Percentiles rank a stretch among this genome's conserved stretches.
phyloP scores from a whole-genome alignment of 2,797 vertebrate genomes.

The Myotis planiceps region DNA sequence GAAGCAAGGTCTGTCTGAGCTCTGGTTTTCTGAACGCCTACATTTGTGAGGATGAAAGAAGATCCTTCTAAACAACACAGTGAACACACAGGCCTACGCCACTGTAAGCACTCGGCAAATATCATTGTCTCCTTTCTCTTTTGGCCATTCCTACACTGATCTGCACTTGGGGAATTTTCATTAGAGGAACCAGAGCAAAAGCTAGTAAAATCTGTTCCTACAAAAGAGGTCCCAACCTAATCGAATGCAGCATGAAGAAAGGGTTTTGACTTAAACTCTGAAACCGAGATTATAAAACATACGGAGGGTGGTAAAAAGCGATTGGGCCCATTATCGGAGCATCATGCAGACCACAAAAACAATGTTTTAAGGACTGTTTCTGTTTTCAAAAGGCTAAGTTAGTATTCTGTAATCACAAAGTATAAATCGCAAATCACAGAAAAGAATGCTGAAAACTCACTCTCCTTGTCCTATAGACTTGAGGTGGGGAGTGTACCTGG shows the following conservation, averaged over 20 bases:
- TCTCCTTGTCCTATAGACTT: neutral
- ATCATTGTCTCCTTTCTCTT: neutral
- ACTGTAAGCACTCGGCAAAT: slow-evolving; percentile 4
- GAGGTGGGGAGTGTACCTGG: too few relatives aligned
- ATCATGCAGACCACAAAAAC: neutral
- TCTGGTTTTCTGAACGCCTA: slow-evolving; percentile 31
- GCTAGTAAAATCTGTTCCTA: slow-evolving; percentile 28
- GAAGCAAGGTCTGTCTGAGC: slow-evolving; percentile 6
- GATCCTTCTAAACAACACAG: slow-evolving; percentile 45
- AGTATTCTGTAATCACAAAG: neutral
- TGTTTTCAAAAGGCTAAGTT: slow-evolving; percentile 34
- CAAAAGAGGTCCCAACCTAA: slow-evolving; percentile 1
- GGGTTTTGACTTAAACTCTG: slow-evolving; percentile 13
- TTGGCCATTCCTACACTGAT: slow-evolving; percentile 19
- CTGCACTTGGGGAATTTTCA: slow-evolving; percentile 57
- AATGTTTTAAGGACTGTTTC: neutral
- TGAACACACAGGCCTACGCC: neutral
- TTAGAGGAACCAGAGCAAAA: slow-evolving; percentile 47
- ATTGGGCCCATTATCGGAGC: neutral
- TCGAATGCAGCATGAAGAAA: slow-evolving; percentile 27
- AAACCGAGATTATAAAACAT: slow-evolving; percentile 38
- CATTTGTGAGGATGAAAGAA: slow-evolving; percentile 42
- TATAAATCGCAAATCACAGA: neutral
- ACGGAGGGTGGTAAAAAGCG: slow-evolving; percentile 15
- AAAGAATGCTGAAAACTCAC: neutral